Percentiles rank a stretch among this genome's conserved stretches.
phyloP scores from a whole-genome alignment of 64 coral and sea anemone species.

The Porites lutea region DNA sequence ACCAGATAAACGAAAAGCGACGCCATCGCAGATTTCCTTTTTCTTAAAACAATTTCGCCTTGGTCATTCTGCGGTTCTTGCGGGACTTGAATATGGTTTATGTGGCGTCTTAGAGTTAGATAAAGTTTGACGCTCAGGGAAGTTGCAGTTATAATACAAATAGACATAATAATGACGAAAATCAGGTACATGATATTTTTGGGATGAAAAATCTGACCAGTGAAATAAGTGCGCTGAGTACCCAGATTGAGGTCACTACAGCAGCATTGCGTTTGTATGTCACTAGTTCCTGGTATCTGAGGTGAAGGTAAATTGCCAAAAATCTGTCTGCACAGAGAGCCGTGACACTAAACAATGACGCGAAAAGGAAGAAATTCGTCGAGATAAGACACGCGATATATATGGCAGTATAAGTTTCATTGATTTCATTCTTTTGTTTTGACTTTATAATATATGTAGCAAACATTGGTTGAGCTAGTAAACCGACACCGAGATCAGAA shows the following conservation, averaged over 20 bases:
- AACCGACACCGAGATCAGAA: no score
- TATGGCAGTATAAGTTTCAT: no score
- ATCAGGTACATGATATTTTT: not conserved
- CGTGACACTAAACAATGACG: no score
- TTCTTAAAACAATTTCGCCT: not conserved
- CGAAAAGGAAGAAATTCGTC: no score
- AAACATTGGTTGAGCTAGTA: no score
- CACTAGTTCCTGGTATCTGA: constrained; percentile 1
- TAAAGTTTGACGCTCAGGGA: not conserved
- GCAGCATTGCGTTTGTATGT: not conserved
- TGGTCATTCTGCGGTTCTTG: not conserved
- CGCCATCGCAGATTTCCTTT: constrained; percentile 4
- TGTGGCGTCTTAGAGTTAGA: not conserved
- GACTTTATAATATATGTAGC: no score
- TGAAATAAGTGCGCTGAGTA: not conserved
- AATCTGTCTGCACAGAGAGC: no score
- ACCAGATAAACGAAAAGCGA: constrained; percentile 7
- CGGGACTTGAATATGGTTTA: not conserved
- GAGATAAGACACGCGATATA: no score
- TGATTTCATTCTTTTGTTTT: no score
- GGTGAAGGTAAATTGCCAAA: no score
- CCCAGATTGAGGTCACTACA: constrained; percentile 12
- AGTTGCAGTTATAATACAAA: not conserved
- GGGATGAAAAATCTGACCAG: not conserved
- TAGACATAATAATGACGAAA: not conserved